These are phyloP conservation scores for Phorcus lineatus DNA, from an alignment of 2,888 invertebrate species.

Conservation along the genomic window DNA sequence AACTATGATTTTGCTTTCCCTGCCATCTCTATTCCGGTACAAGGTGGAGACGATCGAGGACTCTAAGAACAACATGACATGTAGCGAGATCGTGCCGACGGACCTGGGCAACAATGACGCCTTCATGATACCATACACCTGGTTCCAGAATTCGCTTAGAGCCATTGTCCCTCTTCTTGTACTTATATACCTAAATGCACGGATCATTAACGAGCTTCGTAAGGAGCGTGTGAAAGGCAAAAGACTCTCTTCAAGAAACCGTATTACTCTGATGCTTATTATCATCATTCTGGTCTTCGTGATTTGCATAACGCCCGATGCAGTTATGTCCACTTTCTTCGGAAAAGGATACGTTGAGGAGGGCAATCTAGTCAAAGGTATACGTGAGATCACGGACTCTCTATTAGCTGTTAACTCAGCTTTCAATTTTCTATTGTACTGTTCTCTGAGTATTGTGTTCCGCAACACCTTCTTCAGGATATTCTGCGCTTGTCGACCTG, in stretches of 20 bases:
- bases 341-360: conserved; percentile 73
- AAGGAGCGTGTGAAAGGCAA: conserved; percentile 65
- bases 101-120: conserved; percentile 60
- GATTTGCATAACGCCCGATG: conserved; percentile 73
- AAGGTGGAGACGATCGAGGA: conserved; percentile 58
- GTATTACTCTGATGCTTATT: conserved; percentile 73
- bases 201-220: conserved; percentile 69
- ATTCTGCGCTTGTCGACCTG: conserved; percentile 51
- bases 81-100: conserved; percentile 57
- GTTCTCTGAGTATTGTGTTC: conserved; percentile 71
- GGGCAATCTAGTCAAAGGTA: conserved; percentile 66
- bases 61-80: conserved; percentile 48
- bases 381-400: conserved; percentile 74
- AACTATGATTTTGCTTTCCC: conserved; percentile 64
- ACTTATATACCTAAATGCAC: conserved; percentile 66
- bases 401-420: conserved; percentile 72
- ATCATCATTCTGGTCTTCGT: conserved; percentile 73
- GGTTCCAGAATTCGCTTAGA: conserved; percentile 70
- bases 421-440: conserved; percentile 72
- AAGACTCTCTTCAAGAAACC: conserved; percentile 68
- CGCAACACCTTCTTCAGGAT: conserved; percentile 66
- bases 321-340: conserved; percentile 73
- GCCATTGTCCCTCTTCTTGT: conserved; percentile 72
- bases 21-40: conserved; percentile 70
- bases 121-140: conserved; percentile 68